A percentile compares a stretch with the other conserved stretches of the same genome.
These are phyloP conservation scores for Campopleginae sp. DNA, from an alignment of 2,888 invertebrate species.

Conservation along the genomic window DNA sequence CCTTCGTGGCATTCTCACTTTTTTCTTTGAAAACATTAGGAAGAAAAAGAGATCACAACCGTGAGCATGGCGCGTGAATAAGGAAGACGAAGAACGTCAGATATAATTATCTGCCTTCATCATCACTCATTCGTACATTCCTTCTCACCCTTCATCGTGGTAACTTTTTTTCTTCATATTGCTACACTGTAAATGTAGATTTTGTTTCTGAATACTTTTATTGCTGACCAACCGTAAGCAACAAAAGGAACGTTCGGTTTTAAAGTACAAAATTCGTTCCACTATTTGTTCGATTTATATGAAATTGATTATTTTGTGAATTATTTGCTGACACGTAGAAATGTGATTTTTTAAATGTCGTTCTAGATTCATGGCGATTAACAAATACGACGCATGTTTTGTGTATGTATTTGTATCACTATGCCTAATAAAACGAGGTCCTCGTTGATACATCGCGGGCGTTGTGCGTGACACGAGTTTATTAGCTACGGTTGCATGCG, in stretches of 20 bases:
- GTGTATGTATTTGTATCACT: slow-evolving; percentile 19
- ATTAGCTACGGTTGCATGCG: slow-evolving; percentile 33
- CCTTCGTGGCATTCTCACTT: slow-evolving; percentile 25
- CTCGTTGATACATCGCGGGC: background rate
- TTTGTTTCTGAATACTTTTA: background rate
- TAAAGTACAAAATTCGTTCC: too few species aligned
- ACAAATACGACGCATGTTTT: slow-evolving; percentile 3
- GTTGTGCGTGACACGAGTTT: slow-evolving; percentile 38
- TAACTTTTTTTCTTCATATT: background rate
- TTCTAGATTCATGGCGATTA: slow-evolving; percentile 17
- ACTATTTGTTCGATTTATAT: background rate
- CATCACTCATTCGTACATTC: slow-evolving; percentile 17
- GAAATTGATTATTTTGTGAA: background rate
- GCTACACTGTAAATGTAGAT: background rate
- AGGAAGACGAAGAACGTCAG: slow-evolving; percentile 1
- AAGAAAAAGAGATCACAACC: background rate
- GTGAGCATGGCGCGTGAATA: slow-evolving; percentile 7
- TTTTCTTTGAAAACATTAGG: background rate
- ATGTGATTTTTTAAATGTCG: background rate
- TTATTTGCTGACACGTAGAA: background rate
- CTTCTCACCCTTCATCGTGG: slow-evolving; percentile 12
- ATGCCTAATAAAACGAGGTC: slow-evolving; percentile 3
- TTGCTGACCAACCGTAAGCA: background rate
- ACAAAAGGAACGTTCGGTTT: too few species aligned
- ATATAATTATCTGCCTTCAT: slow-evolving; percentile 11